A percentile compares a stretch with the other conserved stretches of the same genome.
Evolutionary conservation across 2,113 vertebrate genomes (phyloP).

Genomic region (Mellivora capensis): DNA sequence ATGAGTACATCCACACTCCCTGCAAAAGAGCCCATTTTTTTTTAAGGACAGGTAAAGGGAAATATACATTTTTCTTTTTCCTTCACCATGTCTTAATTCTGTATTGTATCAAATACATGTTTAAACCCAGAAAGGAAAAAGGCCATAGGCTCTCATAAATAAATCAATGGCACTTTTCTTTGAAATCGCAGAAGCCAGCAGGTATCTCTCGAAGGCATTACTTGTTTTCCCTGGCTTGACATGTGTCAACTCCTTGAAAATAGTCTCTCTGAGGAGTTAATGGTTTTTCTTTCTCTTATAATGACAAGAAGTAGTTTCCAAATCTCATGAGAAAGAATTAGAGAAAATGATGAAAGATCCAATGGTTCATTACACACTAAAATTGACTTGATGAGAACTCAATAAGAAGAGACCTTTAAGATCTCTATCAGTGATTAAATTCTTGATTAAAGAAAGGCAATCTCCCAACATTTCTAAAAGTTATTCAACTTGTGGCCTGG

Average conservation of each 20-base stretch:
- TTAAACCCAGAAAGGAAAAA: constrained; percentile 31
- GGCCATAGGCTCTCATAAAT: constrained; percentile 39
- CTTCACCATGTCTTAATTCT: not conserved
- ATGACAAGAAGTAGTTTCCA: constrained; percentile 50
- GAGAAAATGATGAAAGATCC: constrained; percentile 44
- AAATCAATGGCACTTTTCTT: constrained; percentile 11
- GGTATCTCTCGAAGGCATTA: constrained; percentile 38
- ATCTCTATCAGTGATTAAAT: constrained; percentile 47
- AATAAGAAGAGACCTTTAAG: constrained; percentile 53
- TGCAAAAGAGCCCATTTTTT: not conserved
- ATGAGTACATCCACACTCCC: not conserved
- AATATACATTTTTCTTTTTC: constrained; percentile 29
- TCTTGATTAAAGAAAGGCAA: constrained; percentile 59
- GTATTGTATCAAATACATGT: not conserved
- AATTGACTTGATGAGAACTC: constrained; percentile 43
- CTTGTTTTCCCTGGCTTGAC: constrained; percentile 23
- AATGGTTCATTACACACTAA: constrained; percentile 33
- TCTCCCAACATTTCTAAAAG: constrained; percentile 2
- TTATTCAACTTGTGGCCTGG: constrained; percentile 15
- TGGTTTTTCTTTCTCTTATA: constrained; percentile 34
- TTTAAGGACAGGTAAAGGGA: not conserved
- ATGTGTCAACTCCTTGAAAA: constrained; percentile 48
- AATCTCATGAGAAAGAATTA: constrained; percentile 56
- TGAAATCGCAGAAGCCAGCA: constrained; percentile 40
- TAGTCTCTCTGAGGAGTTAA: constrained; percentile 36